phyloP scores from a whole-genome alignment of 2,113 vertebrate species.

The Myiagra hebetior region DNA sequence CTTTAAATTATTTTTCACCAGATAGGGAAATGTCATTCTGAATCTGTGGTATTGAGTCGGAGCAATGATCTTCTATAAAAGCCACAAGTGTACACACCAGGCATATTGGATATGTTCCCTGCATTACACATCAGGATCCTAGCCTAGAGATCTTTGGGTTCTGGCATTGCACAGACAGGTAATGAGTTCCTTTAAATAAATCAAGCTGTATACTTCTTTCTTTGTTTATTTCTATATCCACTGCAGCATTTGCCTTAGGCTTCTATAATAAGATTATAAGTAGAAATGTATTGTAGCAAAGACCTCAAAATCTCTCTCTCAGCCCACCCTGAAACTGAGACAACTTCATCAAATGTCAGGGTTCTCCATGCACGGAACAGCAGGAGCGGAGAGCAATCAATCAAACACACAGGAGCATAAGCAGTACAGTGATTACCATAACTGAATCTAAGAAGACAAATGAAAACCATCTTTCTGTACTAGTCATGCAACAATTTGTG shows the following conservation, averaged over 20 bases:
- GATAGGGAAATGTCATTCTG: neutral
- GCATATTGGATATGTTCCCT: neutral
- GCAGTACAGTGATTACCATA: neutral
- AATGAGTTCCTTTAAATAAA: neutral
- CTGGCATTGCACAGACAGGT: neutral
- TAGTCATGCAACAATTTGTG: neutral
- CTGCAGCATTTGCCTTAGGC: neutral
- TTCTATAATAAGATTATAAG: neutral
- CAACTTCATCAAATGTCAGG: neutral
- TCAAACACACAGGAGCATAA: neutral
- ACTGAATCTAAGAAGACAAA: slow-evolving; percentile 17
- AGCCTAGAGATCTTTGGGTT: neutral
- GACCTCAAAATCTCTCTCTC: neutral
- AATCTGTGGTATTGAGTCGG: neutral
- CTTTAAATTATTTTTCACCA: neutral
- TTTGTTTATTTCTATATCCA: slow-evolving; percentile 7
- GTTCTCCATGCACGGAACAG: neutral
- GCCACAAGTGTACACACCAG: fast-evolving
- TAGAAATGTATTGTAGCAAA: neutral
- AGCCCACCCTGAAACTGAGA: neutral
- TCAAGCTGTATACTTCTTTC: neutral
- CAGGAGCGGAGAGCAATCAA: neutral
- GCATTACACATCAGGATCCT: neutral
- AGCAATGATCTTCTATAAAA: neutral
- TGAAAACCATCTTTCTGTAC: slow-evolving; percentile 20